Conservation (phyloP, 2,113 vertebrate species). For the Butastur rufipennis region DNA sequence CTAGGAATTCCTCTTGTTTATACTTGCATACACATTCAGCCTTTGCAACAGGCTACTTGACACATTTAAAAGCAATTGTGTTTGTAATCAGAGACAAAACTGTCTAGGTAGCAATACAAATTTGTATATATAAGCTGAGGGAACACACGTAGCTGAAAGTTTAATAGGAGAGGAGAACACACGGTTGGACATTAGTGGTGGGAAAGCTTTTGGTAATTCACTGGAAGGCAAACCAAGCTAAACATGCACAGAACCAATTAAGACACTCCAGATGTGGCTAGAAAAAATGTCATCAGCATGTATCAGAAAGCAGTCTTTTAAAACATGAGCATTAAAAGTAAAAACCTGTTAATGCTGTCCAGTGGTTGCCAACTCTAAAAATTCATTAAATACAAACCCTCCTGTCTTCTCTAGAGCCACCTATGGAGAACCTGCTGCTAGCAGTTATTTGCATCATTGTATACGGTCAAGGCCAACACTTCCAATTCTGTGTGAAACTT, state of each 20-base stretch:
- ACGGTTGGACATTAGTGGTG: neutral
- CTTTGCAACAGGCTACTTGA: conserved; percentile 32
- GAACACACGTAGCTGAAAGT: neutral
- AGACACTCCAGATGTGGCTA: neutral
- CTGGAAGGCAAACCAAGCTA: neutral
- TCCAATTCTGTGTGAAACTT: neutral
- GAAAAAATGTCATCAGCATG: neutral
- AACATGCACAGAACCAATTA: neutral
- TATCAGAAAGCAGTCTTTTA: neutral
- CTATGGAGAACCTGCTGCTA: neutral
- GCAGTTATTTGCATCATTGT: neutral
- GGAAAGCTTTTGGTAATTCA: neutral
- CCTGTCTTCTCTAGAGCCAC: neutral
- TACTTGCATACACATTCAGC: neutral
- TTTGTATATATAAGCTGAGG: neutral
- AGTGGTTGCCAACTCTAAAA: neutral
- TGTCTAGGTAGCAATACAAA: neutral
- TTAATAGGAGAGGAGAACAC: neutral
- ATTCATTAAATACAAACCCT: neutral
- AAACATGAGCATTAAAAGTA: neutral
- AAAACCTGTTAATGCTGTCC: neutral
- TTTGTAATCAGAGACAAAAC: conserved; percentile 6
- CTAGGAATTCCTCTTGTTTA: neutral
- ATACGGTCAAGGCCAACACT: neutral
- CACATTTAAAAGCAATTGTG: conserved; percentile 30